These are phyloP conservation scores for Phyllostomus hastatus DNA, from an alignment of 2,113 vertebrate genomes.

Conservation along the genomic window DNA sequence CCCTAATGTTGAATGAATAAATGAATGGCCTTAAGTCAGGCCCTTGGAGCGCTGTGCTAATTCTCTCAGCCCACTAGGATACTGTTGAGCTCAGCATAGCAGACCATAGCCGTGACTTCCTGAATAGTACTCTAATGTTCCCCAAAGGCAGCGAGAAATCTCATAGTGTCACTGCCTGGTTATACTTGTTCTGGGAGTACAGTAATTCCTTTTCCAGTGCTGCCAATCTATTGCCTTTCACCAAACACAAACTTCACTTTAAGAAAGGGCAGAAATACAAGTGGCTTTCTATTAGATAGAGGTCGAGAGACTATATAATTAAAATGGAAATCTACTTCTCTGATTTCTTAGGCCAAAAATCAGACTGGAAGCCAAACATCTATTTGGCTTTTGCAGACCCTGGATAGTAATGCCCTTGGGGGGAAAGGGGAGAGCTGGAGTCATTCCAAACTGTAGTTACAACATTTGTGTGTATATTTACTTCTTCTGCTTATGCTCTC, in stretches of 20 bases:
- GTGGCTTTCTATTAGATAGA: constrained; percentile 64
- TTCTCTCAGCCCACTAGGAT: constrained; percentile 37
- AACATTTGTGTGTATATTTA: constrained; percentile 20
- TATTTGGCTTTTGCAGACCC: constrained; percentile 61
- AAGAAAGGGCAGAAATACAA: constrained; percentile 48
- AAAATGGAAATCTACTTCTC: constrained; percentile 62
- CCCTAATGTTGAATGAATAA: constrained; percentile 42
- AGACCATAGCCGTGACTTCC: constrained; percentile 58
- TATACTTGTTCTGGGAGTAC: constrained; percentile 56
- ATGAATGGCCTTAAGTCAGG: constrained; percentile 49
- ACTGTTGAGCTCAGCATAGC: constrained; percentile 44
- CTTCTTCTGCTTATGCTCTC: not conserved
- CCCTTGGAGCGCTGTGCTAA: constrained; percentile 35
- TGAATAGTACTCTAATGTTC: constrained; percentile 39
- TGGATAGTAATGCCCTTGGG: constrained; percentile 51
- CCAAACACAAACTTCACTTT: constrained; percentile 62
- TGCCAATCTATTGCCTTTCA: constrained; percentile 62
- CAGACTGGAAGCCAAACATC: constrained; percentile 60
- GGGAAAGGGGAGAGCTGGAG: constrained; percentile 39
- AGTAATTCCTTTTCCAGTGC: constrained; percentile 61
- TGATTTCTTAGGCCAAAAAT: constrained; percentile 68
- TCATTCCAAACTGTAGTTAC: constrained; percentile 51
- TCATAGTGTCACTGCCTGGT: constrained; percentile 51
- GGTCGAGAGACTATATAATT: constrained; percentile 60
- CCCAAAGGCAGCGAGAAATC: constrained; percentile 53